Evolutionary conservation across 2,888 invertebrate genomes (phyloP).

Genomic region (Mimas tiliae): DNA sequence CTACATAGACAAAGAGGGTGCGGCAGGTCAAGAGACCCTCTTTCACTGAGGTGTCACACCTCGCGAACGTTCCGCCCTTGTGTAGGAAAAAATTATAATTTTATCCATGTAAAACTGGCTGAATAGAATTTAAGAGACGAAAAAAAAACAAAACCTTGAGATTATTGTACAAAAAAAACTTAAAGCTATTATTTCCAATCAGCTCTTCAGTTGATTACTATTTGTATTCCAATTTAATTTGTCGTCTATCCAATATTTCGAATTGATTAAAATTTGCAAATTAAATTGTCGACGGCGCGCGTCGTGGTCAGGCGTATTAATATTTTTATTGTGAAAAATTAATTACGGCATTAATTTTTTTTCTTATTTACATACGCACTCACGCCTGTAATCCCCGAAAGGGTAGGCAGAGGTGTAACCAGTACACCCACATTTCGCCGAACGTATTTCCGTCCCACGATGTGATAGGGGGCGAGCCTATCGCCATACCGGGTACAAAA

Average conservation of each 20-base stretch:
- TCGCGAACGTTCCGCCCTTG: neutral
- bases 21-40: constrained; percentile 47
- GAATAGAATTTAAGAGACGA: neutral
- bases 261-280: constrained; percentile 30
- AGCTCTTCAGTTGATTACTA: constrained; percentile 26
- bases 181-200: constrained; percentile 25
- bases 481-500: too few relatives aligned
- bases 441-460: too few relatives aligned
- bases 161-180: constrained; percentile 3
- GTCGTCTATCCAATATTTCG: constrained; percentile 28
- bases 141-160: neutral
- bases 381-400: too few relatives aligned
- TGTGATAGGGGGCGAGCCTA: too few relatives aligned
- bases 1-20: constrained; percentile 39
- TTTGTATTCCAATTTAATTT: constrained; percentile 31
- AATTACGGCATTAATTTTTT: neutral
- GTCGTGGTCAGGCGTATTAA: neutral
- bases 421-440: too few relatives aligned
- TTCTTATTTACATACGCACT: neutral
- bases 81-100: neutral
- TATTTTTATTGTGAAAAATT: constrained; percentile 4
- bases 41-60: constrained; percentile 36
- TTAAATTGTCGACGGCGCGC: constrained; percentile 15
- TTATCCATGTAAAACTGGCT: neutral
- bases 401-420: too few relatives aligned